Percentiles rank a stretch among this genome's conserved stretches.
These are phyloP conservation scores for Thymelicus lineola DNA, from an alignment of 2,888 invertebrate species.

Conservation along the genomic window DNA sequence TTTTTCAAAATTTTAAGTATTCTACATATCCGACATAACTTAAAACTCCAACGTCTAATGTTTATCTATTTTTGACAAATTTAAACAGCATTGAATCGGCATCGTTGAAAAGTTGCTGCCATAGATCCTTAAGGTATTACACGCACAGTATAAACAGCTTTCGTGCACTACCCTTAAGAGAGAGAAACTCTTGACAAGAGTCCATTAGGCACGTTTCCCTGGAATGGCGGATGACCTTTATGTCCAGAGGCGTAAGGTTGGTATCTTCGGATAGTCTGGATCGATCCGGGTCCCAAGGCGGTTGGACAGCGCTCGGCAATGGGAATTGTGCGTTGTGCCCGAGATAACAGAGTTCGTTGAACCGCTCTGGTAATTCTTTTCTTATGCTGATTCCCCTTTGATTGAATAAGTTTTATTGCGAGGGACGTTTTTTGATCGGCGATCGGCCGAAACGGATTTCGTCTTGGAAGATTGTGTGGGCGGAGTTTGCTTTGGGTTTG, in stretches of 20 bases:
- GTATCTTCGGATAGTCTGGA: constrained; percentile 53
- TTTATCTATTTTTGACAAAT: constrained; percentile 74
- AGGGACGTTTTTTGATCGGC: constrained; percentile 29
- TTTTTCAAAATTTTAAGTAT: too few species aligned
- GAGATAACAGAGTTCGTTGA: constrained; percentile 76
- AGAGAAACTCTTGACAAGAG: constrained; percentile 33
- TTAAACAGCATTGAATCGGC: constrained; percentile 55
- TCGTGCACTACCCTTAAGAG: constrained; percentile 34
- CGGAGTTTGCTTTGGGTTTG: constrained; percentile 3
- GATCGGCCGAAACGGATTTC: constrained; percentile 22
- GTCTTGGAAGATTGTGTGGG: constrained; percentile 9
- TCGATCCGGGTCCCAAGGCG: constrained; percentile 61
- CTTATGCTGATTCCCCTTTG: constrained; percentile 61
- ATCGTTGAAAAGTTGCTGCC: constrained; percentile 56
- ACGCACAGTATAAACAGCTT: constrained; percentile 30
- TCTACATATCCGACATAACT: too few species aligned
- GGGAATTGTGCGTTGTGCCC: constrained; percentile 70
- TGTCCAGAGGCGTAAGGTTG: constrained; percentile 58
- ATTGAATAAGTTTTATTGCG: constrained; percentile 58
- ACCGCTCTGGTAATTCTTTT: constrained; percentile 59
- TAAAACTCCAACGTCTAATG: constrained; percentile 29
- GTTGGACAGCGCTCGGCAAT: constrained; percentile 62
- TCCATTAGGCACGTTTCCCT: constrained; percentile 10
- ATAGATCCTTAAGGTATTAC: constrained; percentile 40
- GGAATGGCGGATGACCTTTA: constrained; percentile 46